phyloP scores from a whole-genome alignment of 2,888 invertebrate genomes.

The Microplitis manilae region DNA sequence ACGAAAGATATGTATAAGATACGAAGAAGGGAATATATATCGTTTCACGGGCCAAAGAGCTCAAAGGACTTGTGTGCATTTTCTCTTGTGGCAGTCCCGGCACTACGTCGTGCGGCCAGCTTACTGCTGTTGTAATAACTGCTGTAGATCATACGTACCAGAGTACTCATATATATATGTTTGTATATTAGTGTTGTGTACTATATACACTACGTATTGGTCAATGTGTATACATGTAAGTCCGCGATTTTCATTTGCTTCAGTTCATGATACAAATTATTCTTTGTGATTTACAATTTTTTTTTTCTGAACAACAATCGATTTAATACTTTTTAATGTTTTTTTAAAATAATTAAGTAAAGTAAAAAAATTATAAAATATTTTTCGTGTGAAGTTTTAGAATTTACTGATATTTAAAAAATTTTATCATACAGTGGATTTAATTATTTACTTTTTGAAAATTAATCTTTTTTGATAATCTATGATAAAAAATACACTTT shows the following conservation, averaged over 20 bases:
- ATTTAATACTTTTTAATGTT: not conserved
- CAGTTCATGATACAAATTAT: constrained; percentile 38
- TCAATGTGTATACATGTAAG: constrained; percentile 36
- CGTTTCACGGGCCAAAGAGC: constrained; percentile 60
- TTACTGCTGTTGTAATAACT: constrained; percentile 65
- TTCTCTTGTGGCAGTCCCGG: constrained; percentile 51
- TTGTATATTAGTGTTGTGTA: constrained; percentile 4
- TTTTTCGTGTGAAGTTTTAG: too few species aligned
- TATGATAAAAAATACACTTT: too few species aligned
- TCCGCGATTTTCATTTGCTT: constrained; percentile 50
- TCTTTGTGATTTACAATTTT: constrained; percentile 12
- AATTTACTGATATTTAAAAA: too few species aligned
- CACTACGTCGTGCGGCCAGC: constrained; percentile 50
- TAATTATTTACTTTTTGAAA: too few species aligned
- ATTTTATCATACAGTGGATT: too few species aligned
- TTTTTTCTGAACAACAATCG: not conserved
- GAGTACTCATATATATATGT: constrained; percentile 12
- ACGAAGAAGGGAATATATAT: constrained; percentile 49
- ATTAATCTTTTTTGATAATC: too few species aligned
- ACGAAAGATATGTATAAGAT: not conserved
- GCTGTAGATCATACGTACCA: constrained; percentile 62
- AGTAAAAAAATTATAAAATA: too few species aligned
- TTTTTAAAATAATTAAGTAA: not conserved
- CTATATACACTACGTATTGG: constrained; percentile 13
- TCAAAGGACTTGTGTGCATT: constrained; percentile 49